phyloP scores from a whole-genome alignment of 2,888 invertebrate genomes.

The Apodemia hepburni region DNA sequence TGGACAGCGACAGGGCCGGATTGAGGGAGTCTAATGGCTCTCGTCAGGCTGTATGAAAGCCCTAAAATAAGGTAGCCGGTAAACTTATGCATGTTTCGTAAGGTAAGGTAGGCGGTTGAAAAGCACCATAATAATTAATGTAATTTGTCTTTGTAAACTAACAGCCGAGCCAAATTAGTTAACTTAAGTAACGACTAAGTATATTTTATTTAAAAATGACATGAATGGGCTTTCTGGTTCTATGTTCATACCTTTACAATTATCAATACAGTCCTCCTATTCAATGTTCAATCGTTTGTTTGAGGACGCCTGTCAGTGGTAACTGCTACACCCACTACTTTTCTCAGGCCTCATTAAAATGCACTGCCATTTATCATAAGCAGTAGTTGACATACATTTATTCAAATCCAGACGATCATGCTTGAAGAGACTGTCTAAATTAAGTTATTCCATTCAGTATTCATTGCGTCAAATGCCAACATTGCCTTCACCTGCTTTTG shows the following conservation, averaged over 20 bases:
- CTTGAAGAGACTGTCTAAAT: conserved; percentile 7
- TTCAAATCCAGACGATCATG: conserved; percentile 13
- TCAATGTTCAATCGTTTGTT: conserved; percentile 52
- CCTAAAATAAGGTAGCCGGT: too few relatives aligned
- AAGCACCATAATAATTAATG: too few relatives aligned
- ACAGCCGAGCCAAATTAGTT: too few relatives aligned
- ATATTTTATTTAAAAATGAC: too few relatives aligned
- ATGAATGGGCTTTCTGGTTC: not conserved
- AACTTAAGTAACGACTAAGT: too few relatives aligned
- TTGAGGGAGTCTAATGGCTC: too few relatives aligned
- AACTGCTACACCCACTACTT: conserved; percentile 48
- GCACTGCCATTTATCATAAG: conserved; percentile 20
- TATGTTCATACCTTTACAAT: conserved; percentile 10
- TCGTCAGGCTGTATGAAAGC: too few relatives aligned
- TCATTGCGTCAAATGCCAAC: conserved; percentile 1
- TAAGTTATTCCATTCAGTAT: conserved; percentile 2
- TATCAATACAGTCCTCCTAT: conserved; percentile 46
- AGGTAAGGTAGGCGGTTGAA: too few relatives aligned
- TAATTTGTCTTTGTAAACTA: too few relatives aligned
- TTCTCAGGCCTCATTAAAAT: conserved; percentile 21
- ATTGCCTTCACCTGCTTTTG: conserved; percentile 8
- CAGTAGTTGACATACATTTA: conserved; percentile 22
- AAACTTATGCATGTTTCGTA: too few relatives aligned
- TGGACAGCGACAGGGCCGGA: too few relatives aligned
- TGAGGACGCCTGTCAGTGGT: conserved; percentile 42